phyloP scores from a whole-genome alignment of 23 tunicate species.

The Oikopleura vanhoeffeni region DNA sequence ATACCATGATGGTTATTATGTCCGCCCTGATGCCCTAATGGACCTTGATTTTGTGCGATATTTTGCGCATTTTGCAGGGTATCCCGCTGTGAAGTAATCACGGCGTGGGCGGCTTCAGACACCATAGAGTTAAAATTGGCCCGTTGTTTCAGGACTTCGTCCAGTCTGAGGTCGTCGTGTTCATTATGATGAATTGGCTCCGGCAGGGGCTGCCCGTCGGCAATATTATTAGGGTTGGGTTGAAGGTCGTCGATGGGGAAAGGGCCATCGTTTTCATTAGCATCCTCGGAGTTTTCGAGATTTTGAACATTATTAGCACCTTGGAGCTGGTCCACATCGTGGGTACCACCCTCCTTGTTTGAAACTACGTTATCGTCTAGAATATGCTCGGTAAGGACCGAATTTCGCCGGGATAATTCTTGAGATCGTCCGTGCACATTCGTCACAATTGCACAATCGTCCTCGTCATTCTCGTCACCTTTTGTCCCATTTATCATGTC shows the following conservation, averaged over 20 bases:
- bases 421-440: neutral
- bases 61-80: neutral
- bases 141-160: neutral
- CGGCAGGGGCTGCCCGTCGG: too few species aligned
- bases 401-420: neutral
- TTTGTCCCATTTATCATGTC: neutral
- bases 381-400: neutral
- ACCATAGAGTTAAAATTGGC: neutral
- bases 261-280: neutral
- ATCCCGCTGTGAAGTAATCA: neutral
- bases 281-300: neutral
- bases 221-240: neutral
- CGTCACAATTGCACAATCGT: neutral
- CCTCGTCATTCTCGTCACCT: neutral
- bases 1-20: too few species aligned
- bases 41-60: neutral
- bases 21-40: neutral
- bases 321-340: neutral
- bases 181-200: too few species aligned
- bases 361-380: neutral
- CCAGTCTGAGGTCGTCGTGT: neutral
- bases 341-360: neutral
- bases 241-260: neutral
- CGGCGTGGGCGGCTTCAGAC: neutral
- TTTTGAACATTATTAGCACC: neutral